Evolutionary conservation across 2,888 invertebrate species (phyloP).

Genomic region (Catocala fraxini): DNA sequence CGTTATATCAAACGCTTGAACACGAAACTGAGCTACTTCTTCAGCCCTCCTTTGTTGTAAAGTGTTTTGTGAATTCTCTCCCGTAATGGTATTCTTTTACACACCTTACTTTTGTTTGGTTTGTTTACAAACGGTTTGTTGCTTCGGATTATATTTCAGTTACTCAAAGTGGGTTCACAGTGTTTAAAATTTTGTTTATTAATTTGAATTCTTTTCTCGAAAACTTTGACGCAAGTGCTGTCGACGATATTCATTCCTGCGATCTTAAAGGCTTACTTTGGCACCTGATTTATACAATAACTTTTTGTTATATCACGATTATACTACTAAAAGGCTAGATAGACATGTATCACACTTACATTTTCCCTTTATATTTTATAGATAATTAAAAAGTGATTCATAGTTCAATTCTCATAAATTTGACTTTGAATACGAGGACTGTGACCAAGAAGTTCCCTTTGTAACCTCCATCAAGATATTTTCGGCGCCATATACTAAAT

Average conservation of each 20-base stretch:
- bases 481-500: slow-evolving; percentile 25
- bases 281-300: too few species aligned
- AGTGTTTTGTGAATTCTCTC: slow-evolving; percentile 30
- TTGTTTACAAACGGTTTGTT: slow-evolving; percentile 13
- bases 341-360: too few species aligned
- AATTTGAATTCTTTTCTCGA: too few species aligned
- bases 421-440: slow-evolving; percentile 5
- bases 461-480: slow-evolving; percentile 13
- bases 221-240: too few species aligned
- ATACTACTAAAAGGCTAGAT: too few species aligned
- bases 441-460: slow-evolving; percentile 7
- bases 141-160: not conserved
- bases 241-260: too few species aligned
- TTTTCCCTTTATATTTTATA: not conserved
- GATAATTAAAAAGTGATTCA: slow-evolving; percentile 2
- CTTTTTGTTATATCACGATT: too few species aligned
- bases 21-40: slow-evolving; percentile 27
- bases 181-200: not conserved
- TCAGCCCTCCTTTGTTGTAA: slow-evolving; percentile 35
- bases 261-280: too few species aligned
- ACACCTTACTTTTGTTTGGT: slow-evolving; percentile 26
- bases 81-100: slow-evolving; percentile 33
- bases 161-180: not conserved
- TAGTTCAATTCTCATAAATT: not conserved
- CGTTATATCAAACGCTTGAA: slow-evolving; percentile 39